Base-by-base conservation (phyloP, 1,140 invertebrate species). In the Formica exsecta region DNA sequence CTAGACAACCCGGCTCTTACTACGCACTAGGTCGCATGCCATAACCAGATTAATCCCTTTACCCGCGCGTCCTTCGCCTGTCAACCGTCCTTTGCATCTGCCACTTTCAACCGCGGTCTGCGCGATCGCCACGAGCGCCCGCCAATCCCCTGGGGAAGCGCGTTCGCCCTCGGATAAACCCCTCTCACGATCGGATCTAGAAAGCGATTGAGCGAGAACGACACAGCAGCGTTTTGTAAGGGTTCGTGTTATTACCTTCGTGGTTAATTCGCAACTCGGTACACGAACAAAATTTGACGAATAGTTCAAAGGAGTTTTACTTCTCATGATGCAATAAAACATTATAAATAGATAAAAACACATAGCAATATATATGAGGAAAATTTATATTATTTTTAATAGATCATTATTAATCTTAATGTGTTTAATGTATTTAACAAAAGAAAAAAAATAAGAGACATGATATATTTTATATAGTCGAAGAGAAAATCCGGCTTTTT, bases 31-130 rank as follows among this genome's bases (percentile, higher is more conserved):
- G 80, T 81, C 81, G 89, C 84, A 91, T 89, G 87, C 86, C 88
- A 85, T 91, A 85, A 90, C 73, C 87, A 89, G 87, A 93, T 93
- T 92, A 92, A 92, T 92, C 89, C 48, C 48, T 51, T 51, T 51
- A 16, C 48, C 86, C 62, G 19, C 25, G 54, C 65, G 36, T 79
- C 86, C 86, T 89, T 92, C 75, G 71, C 68, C 77, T 54, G 66
- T 51, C 83, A 81, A 88, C 54, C 54, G 66, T 48, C 59, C 54
- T n/a, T 79, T 65, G 73, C 89, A 90, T 90, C 89, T 90, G 89
- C 73, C 81, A 81, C 48, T 64, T 59, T 84, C 32, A 61, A 65
- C 2, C 68, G 44, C 36, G 36, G 29, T 66, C 36, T 68, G 57
- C 16, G 36, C 79, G 57, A 83, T 61, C 54, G 38, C 62, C 41